Percentiles rank a stretch among this genome's conserved stretches.
phyloP scores from a whole-genome alignment of 2,888 invertebrate genomes.

The Phytoseiulus persimilis region DNA sequence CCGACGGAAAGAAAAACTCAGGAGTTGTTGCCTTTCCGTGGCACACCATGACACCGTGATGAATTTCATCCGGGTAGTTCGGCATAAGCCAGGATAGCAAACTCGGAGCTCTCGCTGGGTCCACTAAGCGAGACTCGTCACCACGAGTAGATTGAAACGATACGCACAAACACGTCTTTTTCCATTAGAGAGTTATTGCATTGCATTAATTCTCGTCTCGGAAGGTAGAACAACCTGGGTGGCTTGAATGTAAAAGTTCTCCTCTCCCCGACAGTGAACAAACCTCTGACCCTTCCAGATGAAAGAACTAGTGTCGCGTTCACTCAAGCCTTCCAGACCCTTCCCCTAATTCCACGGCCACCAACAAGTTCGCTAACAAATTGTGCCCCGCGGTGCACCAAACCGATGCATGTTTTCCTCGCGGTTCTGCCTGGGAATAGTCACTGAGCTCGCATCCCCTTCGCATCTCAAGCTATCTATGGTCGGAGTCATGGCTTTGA shows the following conservation, averaged over 20 bases:
- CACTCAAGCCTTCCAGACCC: background rate
- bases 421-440: background rate
- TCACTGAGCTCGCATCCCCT: no score
- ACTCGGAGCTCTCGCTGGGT: no score
- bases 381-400: background rate
- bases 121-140: no score
- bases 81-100: no score
- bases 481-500: no score
- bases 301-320: background rate
- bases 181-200: background rate
- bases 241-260: background rate
- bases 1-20: no score
- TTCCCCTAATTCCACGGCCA: background rate
- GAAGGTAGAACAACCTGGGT: background rate
- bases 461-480: no score
- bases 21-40: no score
- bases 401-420: background rate
- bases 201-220: background rate
- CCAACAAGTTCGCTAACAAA: background rate
- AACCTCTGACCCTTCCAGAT: background rate
- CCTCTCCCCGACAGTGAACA: background rate
- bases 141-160: background rate
- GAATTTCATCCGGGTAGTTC: no score
- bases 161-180: background rate
- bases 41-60: no score